phyloP scores from a whole-genome alignment of 2,797 vertebrate species.

The Peromyscus attwateri region DNA sequence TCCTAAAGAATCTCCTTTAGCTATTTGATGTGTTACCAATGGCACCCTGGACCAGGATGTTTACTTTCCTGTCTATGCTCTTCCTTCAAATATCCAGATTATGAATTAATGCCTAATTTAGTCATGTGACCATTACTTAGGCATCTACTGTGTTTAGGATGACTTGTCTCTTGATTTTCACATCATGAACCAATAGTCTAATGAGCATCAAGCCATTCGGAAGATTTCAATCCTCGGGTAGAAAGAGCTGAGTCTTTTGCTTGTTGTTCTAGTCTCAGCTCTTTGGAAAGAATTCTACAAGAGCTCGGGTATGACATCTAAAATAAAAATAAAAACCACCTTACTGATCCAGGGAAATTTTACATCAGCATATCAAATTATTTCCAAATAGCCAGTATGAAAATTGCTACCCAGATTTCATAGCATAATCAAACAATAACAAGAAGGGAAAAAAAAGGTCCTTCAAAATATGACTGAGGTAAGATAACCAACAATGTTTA shows the following conservation, averaged over 20 bases:
- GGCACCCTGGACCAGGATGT: not conserved
- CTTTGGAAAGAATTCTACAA: conserved; percentile 76
- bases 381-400: conserved; percentile 83
- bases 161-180: conserved; percentile 30
- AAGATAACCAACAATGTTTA: conserved; percentile 84
- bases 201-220: not conserved
- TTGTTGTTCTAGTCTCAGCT: conserved; percentile 78
- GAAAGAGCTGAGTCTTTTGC: conserved; percentile 65
- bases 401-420: conserved; percentile 81
- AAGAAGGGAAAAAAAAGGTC: conserved; percentile 61
- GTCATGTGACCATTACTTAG: conserved; percentile 16
- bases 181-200: conserved; percentile 37
- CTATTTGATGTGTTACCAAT: conserved; percentile 37
- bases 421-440: conserved; percentile 83
- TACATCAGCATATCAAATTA: conserved; percentile 84
- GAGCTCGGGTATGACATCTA: conserved; percentile 51
- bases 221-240: conserved; percentile 42
- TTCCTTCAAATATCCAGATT: conserved; percentile 19
- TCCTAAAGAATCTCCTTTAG: conserved; percentile 42
- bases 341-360: conserved; percentile 76
- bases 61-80: not conserved
- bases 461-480: conserved; percentile 81
- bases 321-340: conserved; percentile 82
- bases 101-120: not conserved
- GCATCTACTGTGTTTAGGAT: not conserved